Conservation (phyloP, 2,888 invertebrate genomes). For the Tachina lurida region DNA sequence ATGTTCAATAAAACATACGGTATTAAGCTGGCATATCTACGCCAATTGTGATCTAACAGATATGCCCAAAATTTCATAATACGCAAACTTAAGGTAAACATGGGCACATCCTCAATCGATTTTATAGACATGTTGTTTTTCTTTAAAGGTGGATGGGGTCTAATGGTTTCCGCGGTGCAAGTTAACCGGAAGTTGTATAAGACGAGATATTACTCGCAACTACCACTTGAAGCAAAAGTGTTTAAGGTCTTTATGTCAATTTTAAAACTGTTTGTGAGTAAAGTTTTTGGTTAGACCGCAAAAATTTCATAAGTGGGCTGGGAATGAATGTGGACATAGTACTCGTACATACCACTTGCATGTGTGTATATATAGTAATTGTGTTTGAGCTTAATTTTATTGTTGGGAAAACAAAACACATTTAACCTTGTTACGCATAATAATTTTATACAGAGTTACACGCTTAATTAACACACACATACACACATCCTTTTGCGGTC, state of each 20-base stretch:
- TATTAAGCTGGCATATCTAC: conserved; percentile 77
- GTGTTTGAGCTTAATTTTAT: neutral
- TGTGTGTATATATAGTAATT: too few species aligned
- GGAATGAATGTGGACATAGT: neutral
- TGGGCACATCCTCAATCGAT: conserved; percentile 75
- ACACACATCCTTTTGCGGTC: conserved; percentile 18
- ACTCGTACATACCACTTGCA: too few species aligned
- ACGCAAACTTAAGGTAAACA: conserved; percentile 75
- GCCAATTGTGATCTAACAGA: conserved; percentile 78
- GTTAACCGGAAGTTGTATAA: neutral
- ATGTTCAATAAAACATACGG: conserved; percentile 74
- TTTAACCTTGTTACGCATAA: conserved; percentile 5
- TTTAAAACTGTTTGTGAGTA: conserved; percentile 2
- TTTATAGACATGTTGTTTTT: conserved; percentile 8
- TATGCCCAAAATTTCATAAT: conserved; percentile 79
- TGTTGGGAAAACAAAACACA: conserved; percentile 23
- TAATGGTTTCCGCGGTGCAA: conserved; percentile 1
- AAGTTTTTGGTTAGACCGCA: conserved; percentile 16
- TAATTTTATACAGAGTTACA: neutral
- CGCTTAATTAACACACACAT: neutral
- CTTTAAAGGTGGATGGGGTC: neutral
- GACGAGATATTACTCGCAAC: neutral
- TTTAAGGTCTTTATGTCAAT: conserved; percentile 30
- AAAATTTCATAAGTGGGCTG: neutral
- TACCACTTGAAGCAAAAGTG: neutral